Conservation (phyloP, 1,140 invertebrate genomes). For the Drosophila paulistorum region DNA sequence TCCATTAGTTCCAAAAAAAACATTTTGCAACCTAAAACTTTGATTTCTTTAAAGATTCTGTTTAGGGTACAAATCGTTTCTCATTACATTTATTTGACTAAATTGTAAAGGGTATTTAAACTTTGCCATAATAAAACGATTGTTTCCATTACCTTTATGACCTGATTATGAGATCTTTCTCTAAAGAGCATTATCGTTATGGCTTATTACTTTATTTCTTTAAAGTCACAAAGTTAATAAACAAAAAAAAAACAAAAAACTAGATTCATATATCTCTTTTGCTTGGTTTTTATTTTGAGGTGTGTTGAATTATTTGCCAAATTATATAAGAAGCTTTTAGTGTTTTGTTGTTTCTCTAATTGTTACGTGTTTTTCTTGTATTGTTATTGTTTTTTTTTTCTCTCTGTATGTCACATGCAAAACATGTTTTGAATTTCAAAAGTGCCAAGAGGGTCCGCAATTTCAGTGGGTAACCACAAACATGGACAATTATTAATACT, state of each 20-base stretch:
- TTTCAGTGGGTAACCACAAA: neutral
- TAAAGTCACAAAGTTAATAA: conserved; percentile 16
- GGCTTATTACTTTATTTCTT: conserved; percentile 48
- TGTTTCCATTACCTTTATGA: conserved; percentile 7
- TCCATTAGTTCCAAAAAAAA: no score
- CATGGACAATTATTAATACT: neutral
- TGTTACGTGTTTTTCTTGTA: conserved; percentile 59
- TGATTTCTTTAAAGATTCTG: no score
- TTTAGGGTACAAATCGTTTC: no score
- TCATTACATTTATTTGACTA: no score
- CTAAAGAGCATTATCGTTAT: conserved; percentile 63
- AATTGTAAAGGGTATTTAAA: neutral
- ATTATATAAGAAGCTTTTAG: conserved; percentile 75
- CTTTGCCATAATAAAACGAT: neutral
- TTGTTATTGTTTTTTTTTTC: conserved; percentile 19
- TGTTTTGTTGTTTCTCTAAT: conserved; percentile 59
- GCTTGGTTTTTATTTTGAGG: conserved; percentile 23
- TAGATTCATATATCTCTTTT: conserved; percentile 33
- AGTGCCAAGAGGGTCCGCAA: conserved; percentile 29
- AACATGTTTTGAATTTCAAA: conserved; percentile 18
- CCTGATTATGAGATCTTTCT: conserved; percentile 55
- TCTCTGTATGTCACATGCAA: conserved; percentile 38
- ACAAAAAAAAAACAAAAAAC: conserved; percentile 30
- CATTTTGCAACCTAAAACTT: no score
- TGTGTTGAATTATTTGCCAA: conserved; percentile 65